phyloP scores from a whole-genome alignment of 2,888 invertebrate genomes.

The Strigamia maritima region DNA sequence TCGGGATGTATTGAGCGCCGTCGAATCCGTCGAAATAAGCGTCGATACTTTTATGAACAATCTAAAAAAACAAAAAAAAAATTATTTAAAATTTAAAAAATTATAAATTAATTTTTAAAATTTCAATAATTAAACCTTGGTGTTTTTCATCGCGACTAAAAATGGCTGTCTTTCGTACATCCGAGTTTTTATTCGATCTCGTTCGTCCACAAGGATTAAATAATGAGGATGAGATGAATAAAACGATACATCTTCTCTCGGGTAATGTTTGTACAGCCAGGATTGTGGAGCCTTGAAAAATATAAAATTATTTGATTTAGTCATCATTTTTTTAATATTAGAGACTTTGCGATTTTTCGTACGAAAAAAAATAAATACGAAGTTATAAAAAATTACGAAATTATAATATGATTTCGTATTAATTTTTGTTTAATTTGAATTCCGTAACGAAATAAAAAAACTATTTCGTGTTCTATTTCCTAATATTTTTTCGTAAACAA shows the following conservation, averaged over 20 bases:
- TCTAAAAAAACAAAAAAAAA: slow-evolving; percentile 45
- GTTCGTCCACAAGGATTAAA: slow-evolving; percentile 56
- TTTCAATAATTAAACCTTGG: slow-evolving; percentile 38
- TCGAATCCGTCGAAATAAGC: slow-evolving; percentile 55
- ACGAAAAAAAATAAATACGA: no score
- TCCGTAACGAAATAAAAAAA: no score
- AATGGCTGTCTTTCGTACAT: slow-evolving; percentile 56
- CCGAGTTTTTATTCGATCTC: slow-evolving; percentile 54
- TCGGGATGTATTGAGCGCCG: slow-evolving; percentile 55
- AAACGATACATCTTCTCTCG: background rate
- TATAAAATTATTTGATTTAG: background rate
- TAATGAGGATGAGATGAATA: slow-evolving; percentile 54
- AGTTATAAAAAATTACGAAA: no score
- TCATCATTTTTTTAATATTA: background rate
- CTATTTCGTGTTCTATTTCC: no score
- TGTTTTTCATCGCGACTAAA: slow-evolving; percentile 42
- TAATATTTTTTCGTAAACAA: no score
- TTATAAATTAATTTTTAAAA: slow-evolving; percentile 15
- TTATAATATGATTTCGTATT: no score
- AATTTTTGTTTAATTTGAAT: no score
- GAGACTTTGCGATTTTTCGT: no score
- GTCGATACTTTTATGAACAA: slow-evolving; percentile 52
- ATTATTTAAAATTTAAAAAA: background rate
- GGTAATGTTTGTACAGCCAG: slow-evolving; percentile 54
- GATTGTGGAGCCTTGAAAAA: slow-evolving; percentile 52